Evolutionary conservation across 2,888 invertebrate genomes (phyloP).

Genomic region (Netelia inedita): DNA sequence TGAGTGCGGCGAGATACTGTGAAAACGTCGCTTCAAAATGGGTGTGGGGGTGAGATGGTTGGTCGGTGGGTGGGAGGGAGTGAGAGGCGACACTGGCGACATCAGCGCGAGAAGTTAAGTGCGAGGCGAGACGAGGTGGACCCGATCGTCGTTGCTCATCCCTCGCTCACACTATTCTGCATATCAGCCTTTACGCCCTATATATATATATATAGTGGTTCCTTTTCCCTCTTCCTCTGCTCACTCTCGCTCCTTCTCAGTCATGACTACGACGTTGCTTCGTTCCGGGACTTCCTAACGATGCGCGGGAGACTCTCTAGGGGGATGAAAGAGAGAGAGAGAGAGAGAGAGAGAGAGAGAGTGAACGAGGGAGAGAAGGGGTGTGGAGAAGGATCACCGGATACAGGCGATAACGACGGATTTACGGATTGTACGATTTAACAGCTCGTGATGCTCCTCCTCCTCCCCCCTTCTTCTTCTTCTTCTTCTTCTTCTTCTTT

Average conservation of each 20-base stretch:
- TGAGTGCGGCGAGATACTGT: conserved; percentile 14
- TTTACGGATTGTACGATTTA: conserved; percentile 65
- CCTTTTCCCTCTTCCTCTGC: conserved; percentile 41
- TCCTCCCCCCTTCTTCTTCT: neutral
- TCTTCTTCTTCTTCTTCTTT: neutral
- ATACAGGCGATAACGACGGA: conserved; percentile 65
- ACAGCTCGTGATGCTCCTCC: conserved; percentile 50
- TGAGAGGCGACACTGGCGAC: conserved; percentile 14
- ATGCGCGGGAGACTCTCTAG: conserved; percentile 23
- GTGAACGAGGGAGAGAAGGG: conserved; percentile 12
- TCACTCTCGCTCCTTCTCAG: conserved; percentile 29
- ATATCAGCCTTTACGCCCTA: neutral
- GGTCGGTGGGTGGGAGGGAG: conserved; percentile 20
- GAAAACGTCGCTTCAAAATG: conserved; percentile 32
- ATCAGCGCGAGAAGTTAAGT: conserved; percentile 41
- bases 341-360: conserved; percentile 14
- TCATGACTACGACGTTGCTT: conserved; percentile 28
- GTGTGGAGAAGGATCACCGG: conserved; percentile 53
- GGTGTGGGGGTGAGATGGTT: conserved; percentile 26
- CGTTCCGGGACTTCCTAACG: conserved; percentile 56
- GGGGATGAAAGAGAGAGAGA: conserved; percentile 8
- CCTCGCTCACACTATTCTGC: conserved; percentile 38
- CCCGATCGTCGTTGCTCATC: conserved; percentile 52
- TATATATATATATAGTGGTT: neutral
- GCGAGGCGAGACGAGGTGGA: conserved; percentile 47